Conservation (phyloP, 2,113 vertebrate genomes). For the Xiphophorus couchianus region DNA sequence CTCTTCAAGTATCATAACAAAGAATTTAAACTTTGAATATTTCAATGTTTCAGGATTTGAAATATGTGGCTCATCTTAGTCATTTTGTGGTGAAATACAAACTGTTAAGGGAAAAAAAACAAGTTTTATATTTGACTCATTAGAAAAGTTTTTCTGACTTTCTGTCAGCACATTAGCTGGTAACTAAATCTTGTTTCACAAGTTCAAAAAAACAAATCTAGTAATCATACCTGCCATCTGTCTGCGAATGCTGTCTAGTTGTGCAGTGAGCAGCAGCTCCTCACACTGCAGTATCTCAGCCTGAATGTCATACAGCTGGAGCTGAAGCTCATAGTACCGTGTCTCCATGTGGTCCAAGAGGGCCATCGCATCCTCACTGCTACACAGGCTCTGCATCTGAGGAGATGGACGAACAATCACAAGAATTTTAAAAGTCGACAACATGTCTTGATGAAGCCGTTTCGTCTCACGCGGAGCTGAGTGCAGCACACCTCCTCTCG, state of each 20-base stretch:
- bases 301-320: conserved; percentile 97
- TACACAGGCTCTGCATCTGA: conserved; percentile 95
- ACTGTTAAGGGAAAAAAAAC: neutral
- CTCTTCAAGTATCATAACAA: neutral
- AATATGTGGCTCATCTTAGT: neutral
- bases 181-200: neutral
- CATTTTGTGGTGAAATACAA: neutral
- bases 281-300: conserved; percentile 96
- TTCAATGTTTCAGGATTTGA: neutral
- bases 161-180: neutral
- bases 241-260: conserved; percentile 93
- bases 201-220: neutral
- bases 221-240: conserved; percentile 85
- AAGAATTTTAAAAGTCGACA: neutral
- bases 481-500: conserved; percentile 86
- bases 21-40: neutral
- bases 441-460: neutral
- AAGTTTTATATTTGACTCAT: neutral
- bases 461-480: neutral
- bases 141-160: neutral
- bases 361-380: conserved; percentile 88
- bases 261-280: conserved; percentile 93
- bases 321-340: conserved; percentile 94
- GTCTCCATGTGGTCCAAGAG: conserved; percentile 92
- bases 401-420: neutral